phyloP scores from a whole-genome alignment of 2,888 invertebrate species.

The Drosophila monieri region DNA sequence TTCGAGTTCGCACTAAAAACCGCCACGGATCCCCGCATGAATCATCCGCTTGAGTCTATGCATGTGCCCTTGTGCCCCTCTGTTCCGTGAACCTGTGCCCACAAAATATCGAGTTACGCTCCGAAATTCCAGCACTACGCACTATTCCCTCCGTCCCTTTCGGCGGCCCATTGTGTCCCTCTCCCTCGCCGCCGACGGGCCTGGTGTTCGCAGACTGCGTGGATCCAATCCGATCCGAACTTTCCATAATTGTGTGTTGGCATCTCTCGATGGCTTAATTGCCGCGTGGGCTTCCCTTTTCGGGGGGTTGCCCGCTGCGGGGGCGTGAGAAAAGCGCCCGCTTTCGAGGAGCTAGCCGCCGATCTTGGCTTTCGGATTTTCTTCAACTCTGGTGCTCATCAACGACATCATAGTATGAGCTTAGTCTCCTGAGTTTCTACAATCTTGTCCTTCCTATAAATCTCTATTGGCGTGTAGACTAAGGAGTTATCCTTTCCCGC shows the following conservation, averaged over 20 bases:
- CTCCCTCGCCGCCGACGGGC: constrained; percentile 5
- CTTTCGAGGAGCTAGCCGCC: too few species aligned
- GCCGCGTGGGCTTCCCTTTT: constrained; percentile 57
- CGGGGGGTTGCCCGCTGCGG: constrained; percentile 2
- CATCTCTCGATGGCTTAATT: constrained; percentile 68
- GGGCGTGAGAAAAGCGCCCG: constrained; percentile 60
- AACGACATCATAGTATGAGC: too few species aligned
- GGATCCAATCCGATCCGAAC: constrained; percentile 38
- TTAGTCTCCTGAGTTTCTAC: too few species aligned
- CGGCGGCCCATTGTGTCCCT: not conserved
- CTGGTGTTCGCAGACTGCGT: constrained; percentile 60
- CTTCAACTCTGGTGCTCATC: too few species aligned
- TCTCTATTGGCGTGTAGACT: too few species aligned
- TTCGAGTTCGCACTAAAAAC: constrained; percentile 61
- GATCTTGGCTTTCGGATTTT: too few species aligned
- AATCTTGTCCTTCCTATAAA: too few species aligned
- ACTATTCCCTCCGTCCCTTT: constrained; percentile 24
- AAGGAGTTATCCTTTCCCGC: too few species aligned
- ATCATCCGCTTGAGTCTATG: constrained; percentile 52
- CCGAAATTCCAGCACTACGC: constrained; percentile 61
- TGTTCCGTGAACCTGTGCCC: constrained; percentile 48
- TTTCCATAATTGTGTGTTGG: constrained; percentile 37
- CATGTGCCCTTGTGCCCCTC: constrained; percentile 1
- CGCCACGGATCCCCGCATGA: constrained; percentile 44
- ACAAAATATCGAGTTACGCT: constrained; percentile 67